A percentile compares a stretch with the other conserved stretches of the same genome.
Conservation (phyloP, 2,113 vertebrate genomes). For the Microcebus lehilahytsara region DNA sequence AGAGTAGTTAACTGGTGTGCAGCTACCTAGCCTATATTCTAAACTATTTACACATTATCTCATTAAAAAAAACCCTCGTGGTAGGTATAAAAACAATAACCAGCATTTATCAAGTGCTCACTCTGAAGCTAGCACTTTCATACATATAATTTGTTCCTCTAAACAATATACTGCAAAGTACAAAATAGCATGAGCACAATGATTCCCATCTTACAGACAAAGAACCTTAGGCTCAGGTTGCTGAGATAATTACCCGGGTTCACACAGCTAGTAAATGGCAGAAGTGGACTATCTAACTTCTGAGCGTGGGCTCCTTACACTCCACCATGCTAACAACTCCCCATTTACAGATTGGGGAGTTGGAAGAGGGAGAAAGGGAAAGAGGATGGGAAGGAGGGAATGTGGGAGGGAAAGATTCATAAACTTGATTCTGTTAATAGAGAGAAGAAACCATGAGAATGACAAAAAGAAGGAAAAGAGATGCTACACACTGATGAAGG, state of each 20-base stretch:
- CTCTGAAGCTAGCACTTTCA: background rate
- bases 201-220: background rate
- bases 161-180: background rate
- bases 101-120: slow-evolving; percentile 4
- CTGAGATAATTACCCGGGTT: background rate
- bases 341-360: background rate
- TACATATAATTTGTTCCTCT: background rate
- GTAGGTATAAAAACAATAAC: slow-evolving; percentile 29
- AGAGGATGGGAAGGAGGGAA: background rate
- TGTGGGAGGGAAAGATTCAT: background rate
- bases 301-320: background rate
- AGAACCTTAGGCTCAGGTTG: background rate
- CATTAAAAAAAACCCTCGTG: background rate
- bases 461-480: background rate
- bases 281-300: background rate
- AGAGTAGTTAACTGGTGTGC: background rate
- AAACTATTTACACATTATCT: background rate
- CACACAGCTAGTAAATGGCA: slow-evolving; percentile 5
- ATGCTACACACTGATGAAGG: background rate
- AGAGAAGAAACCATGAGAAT: background rate
- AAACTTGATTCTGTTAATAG: background rate
- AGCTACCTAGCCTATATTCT: background rate
- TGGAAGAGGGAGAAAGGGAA: fast-evolving
- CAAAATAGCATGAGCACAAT: background rate
- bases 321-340: background rate